Evolutionary conservation across 2,888 invertebrate species (phyloP).

Genomic region (Coelopa pilipes): DNA sequence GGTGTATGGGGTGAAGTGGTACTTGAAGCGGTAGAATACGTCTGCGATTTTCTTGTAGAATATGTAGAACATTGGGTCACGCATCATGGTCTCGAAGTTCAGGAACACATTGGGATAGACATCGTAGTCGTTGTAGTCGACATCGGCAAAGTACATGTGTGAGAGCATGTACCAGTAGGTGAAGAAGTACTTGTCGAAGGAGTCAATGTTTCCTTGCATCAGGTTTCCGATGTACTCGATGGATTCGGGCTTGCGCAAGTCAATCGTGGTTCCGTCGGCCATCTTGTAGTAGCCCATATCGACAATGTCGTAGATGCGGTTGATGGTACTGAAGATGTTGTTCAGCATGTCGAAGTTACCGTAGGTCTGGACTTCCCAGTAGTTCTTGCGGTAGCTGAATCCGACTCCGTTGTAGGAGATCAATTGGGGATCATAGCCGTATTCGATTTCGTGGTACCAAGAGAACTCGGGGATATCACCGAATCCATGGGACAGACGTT

Average conservation of each 20-base stretch:
- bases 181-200: constrained; percentile 45
- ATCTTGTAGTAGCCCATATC: constrained; percentile 66
- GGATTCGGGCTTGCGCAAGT: constrained; percentile 71
- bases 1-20: constrained; percentile 71
- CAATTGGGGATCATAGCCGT: constrained; percentile 71
- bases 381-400: constrained; percentile 70
- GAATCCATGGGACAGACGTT: constrained; percentile 73
- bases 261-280: constrained; percentile 68
- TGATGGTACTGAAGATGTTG: constrained; percentile 57
- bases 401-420: constrained; percentile 71
- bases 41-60: constrained; percentile 72
- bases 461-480: constrained; percentile 71
- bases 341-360: constrained; percentile 51
- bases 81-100: constrained; percentile 73
- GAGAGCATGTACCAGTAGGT: constrained; percentile 46
- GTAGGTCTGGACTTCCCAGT: constrained; percentile 47
- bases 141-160: constrained; percentile 42
- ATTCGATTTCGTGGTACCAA: constrained; percentile 67
- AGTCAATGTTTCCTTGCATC: constrained; percentile 70
- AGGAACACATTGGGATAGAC: constrained; percentile 73
- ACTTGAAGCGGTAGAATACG: constrained; percentile 71
- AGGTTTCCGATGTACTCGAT: constrained; percentile 74
- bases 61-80: constrained; percentile 78
- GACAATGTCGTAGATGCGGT: constrained; percentile 68
- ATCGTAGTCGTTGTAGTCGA: constrained; percentile 43